Base-by-base conservation (phyloP, 1,140 invertebrate genomes). In the Neodiprion pinetum region DNA sequence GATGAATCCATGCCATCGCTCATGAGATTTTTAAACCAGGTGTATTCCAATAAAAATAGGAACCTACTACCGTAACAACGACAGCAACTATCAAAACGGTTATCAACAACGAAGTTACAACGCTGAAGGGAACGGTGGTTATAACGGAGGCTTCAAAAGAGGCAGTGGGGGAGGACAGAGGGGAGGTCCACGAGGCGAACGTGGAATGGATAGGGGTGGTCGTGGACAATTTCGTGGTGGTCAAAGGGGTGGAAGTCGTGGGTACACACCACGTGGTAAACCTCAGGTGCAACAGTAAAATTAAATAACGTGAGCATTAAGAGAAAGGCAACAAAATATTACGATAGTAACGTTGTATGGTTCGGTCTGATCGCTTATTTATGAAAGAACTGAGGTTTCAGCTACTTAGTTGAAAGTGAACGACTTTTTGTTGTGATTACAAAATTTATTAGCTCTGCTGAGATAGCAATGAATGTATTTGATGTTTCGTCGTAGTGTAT, bases 41-140 rank as follows among this genome's bases (percentile, higher is more conserved):
- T 72, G 10, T 23, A 8, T 65, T 14, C 0, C 47, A 28, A 21
- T 9, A 11, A 14, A 9, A 28, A 69, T 23, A 87, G 85, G 82
- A 72, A 78, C 84, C 0, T 87, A 87, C 48, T 88, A 87, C 76
- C 86, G 86, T n/a, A 86, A 86, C 71, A 81, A 84, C 47, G 84
- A 82, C 12, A 84, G 77, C 28, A 84, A 84, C 65, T 88, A 88
- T 72, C 87, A 88, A 74, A 88, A 88, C 28, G 87, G 87, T 47
- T 88, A 87, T 77, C 85, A 86, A 72, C 81, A 80, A 70, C 83
- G 85, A 23, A 81, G 78, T n/a, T 71, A 71, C 47, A 84, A 83
- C 67, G 84, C 81, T 17, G 82, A 85, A 9, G 84, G 76, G 40
- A 82, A 75, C 48, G 72, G 76, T 11, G 80, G 81, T 76, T 85